A percentile compares a stretch with the other conserved stretches of the same genome.
phyloP scores from a whole-genome alignment of 1,140 invertebrate species.

The Platorchestia sp. region DNA sequence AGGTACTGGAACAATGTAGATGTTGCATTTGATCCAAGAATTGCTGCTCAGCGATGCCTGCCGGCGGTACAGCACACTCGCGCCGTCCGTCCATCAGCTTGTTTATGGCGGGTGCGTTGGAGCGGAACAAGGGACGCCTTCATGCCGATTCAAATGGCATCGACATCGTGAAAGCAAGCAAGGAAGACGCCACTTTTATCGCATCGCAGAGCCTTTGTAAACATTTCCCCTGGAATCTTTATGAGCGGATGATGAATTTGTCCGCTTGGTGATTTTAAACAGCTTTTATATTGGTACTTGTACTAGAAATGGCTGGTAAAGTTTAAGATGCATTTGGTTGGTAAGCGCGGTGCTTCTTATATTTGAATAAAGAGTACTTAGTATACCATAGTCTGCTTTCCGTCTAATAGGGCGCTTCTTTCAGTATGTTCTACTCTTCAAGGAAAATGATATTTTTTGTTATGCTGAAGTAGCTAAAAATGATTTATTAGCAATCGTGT shows the following conservation, averaged over 20 bases:
- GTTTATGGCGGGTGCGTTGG: constrained; percentile 4
- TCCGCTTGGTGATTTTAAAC: neutral
- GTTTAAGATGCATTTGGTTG: no score
- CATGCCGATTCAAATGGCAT: constrained; percentile 44
- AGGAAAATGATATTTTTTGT: no score
- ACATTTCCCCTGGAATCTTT: neutral
- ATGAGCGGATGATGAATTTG: neutral
- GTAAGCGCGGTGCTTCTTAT: no score
- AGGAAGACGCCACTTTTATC: neutral
- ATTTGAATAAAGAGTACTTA: no score
- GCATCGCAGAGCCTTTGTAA: neutral
- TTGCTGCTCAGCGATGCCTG: neutral
- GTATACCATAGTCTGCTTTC: no score
- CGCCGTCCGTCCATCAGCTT: constrained; percentile 27
- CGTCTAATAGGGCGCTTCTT: no score
- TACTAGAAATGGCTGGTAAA: neutral
- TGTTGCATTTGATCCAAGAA: neutral
- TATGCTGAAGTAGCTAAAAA: no score
- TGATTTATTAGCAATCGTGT: no score
- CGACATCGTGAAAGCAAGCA: neutral
- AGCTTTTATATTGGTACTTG: neutral
- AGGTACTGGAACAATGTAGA: neutral
- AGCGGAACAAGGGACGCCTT: constrained; percentile 28
- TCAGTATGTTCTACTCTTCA: no score
- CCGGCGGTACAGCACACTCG: neutral